Conservation (phyloP, 2,797 vertebrate species). For the Sebastes miniatus region DNA sequence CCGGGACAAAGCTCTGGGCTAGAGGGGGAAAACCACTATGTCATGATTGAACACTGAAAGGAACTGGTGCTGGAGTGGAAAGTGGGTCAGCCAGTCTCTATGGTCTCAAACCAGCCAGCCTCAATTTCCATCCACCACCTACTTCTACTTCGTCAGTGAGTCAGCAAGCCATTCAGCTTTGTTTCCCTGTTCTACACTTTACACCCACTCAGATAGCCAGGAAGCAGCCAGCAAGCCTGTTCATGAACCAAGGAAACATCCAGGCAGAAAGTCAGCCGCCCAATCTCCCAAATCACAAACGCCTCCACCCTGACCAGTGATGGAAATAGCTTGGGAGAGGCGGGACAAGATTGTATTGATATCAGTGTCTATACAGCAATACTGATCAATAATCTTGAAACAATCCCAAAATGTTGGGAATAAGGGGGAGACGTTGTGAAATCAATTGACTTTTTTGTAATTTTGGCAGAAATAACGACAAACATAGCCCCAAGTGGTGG, state of each 20-base stretch:
- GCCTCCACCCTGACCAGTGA: neutral
- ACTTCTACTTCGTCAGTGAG: slow-evolving; percentile 67
- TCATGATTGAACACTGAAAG: slow-evolving; percentile 66
- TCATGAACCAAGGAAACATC: slow-evolving; percentile 7
- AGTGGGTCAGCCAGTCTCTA: slow-evolving; percentile 76
- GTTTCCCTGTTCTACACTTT: slow-evolving; percentile 29
- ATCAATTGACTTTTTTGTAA: too few species aligned
- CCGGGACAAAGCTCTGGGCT: slow-evolving; percentile 59
- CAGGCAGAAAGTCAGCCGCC: neutral
- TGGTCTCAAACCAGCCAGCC: slow-evolving; percentile 67
- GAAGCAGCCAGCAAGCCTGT: slow-evolving; percentile 40
- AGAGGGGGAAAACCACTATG: slow-evolving; percentile 62
- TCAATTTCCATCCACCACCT: slow-evolving; percentile 73
- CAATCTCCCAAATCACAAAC: neutral
- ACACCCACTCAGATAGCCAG: slow-evolving; percentile 51
- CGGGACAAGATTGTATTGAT: too few species aligned
- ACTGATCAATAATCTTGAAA: too few species aligned
- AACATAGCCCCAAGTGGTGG: too few species aligned
- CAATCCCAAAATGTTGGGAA: too few species aligned
- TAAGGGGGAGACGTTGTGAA: too few species aligned
- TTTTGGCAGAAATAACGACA: too few species aligned
- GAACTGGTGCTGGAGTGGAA: slow-evolving; percentile 69
- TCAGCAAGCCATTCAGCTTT: slow-evolving; percentile 63
- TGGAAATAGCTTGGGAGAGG: too few species aligned
- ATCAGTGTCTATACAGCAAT: too few species aligned